Percentiles rank a stretch among this genome's conserved stretches.
phyloP scores from a whole-genome alignment of 64 coral and sea anemone species.

The Pachyseris speciosa region DNA sequence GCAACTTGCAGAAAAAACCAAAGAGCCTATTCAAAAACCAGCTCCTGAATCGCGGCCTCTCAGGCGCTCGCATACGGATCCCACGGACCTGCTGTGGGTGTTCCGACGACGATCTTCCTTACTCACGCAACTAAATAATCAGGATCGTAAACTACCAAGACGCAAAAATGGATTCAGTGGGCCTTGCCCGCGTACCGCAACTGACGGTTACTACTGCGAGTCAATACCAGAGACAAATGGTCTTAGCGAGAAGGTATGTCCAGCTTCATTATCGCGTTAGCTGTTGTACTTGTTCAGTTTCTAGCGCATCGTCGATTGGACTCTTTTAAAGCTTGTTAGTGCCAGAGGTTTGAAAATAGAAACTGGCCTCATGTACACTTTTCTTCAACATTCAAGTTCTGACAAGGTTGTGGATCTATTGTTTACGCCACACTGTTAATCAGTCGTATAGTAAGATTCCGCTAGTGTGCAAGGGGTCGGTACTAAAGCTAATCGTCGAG shows the following conservation, averaged over 20 bases:
- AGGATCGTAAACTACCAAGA: not conserved
- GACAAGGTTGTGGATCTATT: no score
- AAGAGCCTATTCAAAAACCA: not conserved
- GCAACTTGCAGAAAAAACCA: not conserved
- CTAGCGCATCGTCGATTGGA: no score
- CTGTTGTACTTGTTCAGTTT: no score
- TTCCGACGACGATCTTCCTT: constrained; percentile 38
- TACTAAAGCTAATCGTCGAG: no score
- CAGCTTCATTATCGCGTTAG: no score
- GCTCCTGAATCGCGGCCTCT: not conserved
- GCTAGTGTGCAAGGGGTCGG: no score
- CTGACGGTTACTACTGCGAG: not conserved
- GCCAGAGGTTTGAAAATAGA: no score
- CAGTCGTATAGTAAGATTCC: no score
- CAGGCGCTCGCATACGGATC: constrained; percentile 56
- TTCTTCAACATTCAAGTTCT: no score
- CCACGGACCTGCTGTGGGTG: constrained; percentile 61
- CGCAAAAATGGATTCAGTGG: not conserved
- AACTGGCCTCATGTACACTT: no score
- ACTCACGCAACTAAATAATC: not conserved
- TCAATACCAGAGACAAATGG: not conserved
- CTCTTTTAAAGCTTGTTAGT: no score
- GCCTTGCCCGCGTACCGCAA: not conserved
- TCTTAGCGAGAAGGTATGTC: not conserved
- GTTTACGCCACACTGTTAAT: no score